These are phyloP conservation scores for Vimba vimba DNA, from an alignment of 2,113 vertebrate species.

Conservation along the genomic window DNA sequence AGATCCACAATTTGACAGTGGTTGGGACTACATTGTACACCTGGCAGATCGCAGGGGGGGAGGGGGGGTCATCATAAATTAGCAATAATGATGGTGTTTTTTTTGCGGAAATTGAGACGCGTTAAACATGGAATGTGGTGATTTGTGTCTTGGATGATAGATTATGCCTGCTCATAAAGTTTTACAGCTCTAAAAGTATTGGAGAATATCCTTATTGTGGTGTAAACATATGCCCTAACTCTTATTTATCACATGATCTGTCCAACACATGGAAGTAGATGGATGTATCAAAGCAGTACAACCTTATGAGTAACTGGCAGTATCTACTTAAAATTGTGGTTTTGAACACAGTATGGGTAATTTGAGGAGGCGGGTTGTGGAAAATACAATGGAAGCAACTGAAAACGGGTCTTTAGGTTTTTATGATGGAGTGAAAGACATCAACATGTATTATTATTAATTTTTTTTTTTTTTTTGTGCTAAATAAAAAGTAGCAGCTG, in stretches of 20 bases:
- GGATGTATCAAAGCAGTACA: neutral
- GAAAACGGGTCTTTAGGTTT: conserved; percentile 57
- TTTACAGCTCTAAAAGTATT: conserved; percentile 5
- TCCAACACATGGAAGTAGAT: neutral
- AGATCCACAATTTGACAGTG: neutral
- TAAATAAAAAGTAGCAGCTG: conserved; percentile 73
- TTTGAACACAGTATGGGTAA: conserved; percentile 19
- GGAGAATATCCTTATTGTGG: neutral
- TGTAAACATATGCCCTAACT: neutral
- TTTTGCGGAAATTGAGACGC: neutral
- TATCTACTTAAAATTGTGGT: neutral
- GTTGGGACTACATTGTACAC: neutral
- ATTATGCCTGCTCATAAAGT: conserved; percentile 30
- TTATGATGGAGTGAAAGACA: conserved; percentile 65
- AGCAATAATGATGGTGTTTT: conserved; percentile 24
- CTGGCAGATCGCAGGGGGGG: neutral
- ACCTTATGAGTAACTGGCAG: neutral
- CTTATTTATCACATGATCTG: conserved; percentile 8
- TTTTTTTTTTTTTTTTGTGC: conserved; percentile 60
- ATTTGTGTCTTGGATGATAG: neutral
- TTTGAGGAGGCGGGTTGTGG: neutral
- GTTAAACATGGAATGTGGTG: conserved; percentile 21
- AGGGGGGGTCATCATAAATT: neutral
- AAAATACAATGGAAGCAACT: conserved; percentile 47
- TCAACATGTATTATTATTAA: conserved; percentile 58